Base-by-base conservation (phyloP, 2,797 vertebrate species). In the Semaprochilodus insignis region DNA sequence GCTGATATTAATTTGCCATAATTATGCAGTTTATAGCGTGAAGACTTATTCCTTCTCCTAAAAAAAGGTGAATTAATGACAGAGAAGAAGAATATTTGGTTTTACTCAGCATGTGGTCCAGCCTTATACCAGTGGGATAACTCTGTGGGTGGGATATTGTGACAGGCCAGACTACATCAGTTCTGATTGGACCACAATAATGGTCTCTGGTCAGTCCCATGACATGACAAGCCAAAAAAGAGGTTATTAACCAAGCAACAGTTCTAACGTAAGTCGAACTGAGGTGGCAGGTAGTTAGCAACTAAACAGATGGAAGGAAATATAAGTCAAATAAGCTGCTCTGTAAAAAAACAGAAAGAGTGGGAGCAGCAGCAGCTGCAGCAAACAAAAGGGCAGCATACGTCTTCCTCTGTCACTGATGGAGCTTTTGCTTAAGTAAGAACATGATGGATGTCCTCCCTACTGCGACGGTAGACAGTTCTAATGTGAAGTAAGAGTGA, bases 291-390 rank as follows among this genome's bases (percentile, higher is more conserved):
- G 55, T 59, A 54, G 27, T 55, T 36, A 57, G 72, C 31, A 57
- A 52, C 73, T 76, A 14, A 6, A 27, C 36, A 60, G 55, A 36
- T 40, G 31, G 34, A 60, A 21, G 54, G 13, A 16, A 59, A 21
- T 23, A 11, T 59, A 71, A 54, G 74, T n/a, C 74, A 59, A 74
- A 59, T 57, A 74, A 74, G 54, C 14, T 11, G 4, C 16, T 31
- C 17, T 74, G 52, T 74, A 13, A 34, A 40, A 60, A 74, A 59
- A 31, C 31, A 31, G 31, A 31, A 27, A 36, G 5, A 44, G 31
- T n/a, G 21, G 13, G 4, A 36, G 31, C 34, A 16, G 31, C n/a
- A 59, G 55, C 73, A 75, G 17, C 55, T 75, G 34, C 55, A 75
- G 55, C 19, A 40, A 75, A 75, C 73, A n/a, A 36, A 59, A 75